Evolutionary conservation across 1,140 invertebrate genomes (phyloP).

Genomic region (Aphidius ervi): DNA sequence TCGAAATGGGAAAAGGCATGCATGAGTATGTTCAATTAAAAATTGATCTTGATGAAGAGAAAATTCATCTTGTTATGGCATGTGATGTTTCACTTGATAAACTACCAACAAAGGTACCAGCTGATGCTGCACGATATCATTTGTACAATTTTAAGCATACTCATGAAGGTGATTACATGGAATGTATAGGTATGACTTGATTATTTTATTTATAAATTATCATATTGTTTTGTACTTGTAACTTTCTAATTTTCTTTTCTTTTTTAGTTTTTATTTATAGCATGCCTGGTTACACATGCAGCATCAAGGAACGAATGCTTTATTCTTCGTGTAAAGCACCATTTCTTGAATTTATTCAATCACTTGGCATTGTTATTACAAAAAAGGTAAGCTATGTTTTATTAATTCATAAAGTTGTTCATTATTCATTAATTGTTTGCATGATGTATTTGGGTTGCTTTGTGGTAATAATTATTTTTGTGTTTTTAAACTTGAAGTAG

Average conservation of each 20-base stretch:
- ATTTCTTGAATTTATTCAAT: constrained; percentile 75
- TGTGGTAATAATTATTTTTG: neutral
- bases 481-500: neutral
- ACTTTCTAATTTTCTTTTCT: constrained; percentile 28
- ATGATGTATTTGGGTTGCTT: neutral
- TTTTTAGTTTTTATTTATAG: constrained; percentile 94
- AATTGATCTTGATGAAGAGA: constrained; percentile 74
- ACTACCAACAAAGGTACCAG: constrained; percentile 73
- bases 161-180: constrained; percentile 84
- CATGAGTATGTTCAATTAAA: constrained; percentile 75
- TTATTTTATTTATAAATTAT: constrained; percentile 17
- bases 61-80: constrained; percentile 69
- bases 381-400: constrained; percentile 71
- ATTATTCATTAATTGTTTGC: neutral
- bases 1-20: constrained; percentile 60
- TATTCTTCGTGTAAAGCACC: constrained; percentile 95
- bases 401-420: neutral
- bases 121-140: constrained; percentile 85
- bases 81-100: constrained; percentile 58
- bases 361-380: constrained; percentile 66
- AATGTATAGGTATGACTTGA: constrained; percentile 66
- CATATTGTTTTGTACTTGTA: constrained; percentile 21
- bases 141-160: constrained; percentile 87
- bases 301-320: constrained; percentile 95
- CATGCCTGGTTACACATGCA: constrained; percentile 91